Conservation (phyloP, 2,797 vertebrate species). For the Diplodus sargus region DNA sequence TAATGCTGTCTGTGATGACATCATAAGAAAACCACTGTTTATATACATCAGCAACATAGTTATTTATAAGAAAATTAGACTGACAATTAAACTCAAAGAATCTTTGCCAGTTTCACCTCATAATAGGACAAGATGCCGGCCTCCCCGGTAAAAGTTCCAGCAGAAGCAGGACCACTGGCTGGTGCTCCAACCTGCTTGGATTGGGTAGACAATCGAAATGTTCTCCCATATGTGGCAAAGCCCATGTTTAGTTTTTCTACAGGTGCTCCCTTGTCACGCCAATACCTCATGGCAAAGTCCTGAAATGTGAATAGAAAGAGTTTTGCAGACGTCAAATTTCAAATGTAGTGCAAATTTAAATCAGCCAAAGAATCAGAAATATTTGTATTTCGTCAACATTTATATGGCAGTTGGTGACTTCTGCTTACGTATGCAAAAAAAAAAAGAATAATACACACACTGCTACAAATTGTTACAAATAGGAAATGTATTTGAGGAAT, state of each 20-base stretch:
- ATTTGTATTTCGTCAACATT: neutral
- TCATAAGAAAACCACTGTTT: too few relatives aligned
- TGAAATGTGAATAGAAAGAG: slow-evolving; percentile 42
- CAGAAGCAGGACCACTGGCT: slow-evolving; percentile 72
- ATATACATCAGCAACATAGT: neutral
- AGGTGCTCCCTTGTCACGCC: slow-evolving; percentile 83
- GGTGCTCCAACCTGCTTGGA: slow-evolving; percentile 74
- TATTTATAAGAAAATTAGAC: too few relatives aligned
- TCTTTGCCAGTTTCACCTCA: slow-evolving; percentile 78
- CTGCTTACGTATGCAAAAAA: too few relatives aligned
- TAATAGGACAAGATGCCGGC: slow-evolving; percentile 87
- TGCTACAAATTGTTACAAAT: too few relatives aligned
- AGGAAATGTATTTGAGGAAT: too few relatives aligned
- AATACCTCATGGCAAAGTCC: slow-evolving; percentile 87
- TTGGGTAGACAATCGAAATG: slow-evolving; percentile 75
- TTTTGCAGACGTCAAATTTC: neutral
- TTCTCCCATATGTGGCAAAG: slow-evolving; percentile 85
- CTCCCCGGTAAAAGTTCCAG: slow-evolving; percentile 85
- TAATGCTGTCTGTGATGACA: neutral
- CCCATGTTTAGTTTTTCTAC: slow-evolving; percentile 87
- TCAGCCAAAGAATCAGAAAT: neutral
- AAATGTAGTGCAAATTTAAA: neutral
- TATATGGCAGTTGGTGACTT: neutral
- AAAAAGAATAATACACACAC: too few relatives aligned
- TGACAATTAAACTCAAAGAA: neutral